These are phyloP conservation scores for Stenotaenia linearis DNA, from an alignment of 2,888 invertebrate species.

Conservation along the genomic window DNA sequence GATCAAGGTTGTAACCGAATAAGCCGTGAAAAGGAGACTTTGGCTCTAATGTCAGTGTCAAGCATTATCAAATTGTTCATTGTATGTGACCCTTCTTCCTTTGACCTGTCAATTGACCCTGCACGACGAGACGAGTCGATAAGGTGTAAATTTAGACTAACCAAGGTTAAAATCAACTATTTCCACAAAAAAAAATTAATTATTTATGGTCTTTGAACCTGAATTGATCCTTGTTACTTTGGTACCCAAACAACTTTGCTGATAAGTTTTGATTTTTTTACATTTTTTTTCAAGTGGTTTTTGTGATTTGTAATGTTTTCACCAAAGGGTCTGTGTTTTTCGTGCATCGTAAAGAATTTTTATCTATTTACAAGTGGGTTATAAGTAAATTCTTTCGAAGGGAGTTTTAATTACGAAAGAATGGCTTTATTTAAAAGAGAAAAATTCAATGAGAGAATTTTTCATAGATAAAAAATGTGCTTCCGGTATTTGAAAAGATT, in stretches of 20 bases:
- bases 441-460: neutral
- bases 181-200: too few relatives aligned
- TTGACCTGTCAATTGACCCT: neutral
- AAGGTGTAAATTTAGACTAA: neutral
- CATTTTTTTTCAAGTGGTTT: too few relatives aligned
- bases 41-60: neutral
- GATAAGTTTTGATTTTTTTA: too few relatives aligned
- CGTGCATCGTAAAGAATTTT: too few relatives aligned
- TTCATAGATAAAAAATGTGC: neutral
- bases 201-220: too few relatives aligned
- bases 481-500: neutral
- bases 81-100: neutral
- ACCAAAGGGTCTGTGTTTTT: too few relatives aligned
- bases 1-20: neutral
- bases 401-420: neutral
- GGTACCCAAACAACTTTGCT: neutral
- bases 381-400: neutral
- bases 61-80: neutral
- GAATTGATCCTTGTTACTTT: too few relatives aligned
- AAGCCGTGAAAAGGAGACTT: neutral
- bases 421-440: neutral
- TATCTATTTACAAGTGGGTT: neutral
- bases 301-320: too few relatives aligned
- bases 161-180: neutral
- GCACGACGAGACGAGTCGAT: neutral